Percentiles rank a stretch among this genome's conserved stretches.
Evolutionary conservation across 35 echinoderm and acorn worm genomes (phyloP).

Genomic region (Heliocidaris tuberculata): DNA sequence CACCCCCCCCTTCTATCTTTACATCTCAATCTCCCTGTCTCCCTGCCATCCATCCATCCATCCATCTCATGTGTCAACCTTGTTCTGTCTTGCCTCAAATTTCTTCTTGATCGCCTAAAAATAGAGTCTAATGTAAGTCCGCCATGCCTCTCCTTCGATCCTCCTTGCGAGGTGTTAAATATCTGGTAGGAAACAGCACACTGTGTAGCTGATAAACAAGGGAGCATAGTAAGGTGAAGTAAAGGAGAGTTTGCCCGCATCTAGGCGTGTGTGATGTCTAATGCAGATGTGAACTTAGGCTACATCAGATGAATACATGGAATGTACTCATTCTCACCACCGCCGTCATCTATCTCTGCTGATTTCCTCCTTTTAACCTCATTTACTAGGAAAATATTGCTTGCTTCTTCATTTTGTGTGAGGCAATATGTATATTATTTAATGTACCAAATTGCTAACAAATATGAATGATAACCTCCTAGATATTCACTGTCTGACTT

Average conservation of each 20-base stretch:
- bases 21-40: background rate
- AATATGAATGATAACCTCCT: too few relatives aligned
- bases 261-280: background rate
- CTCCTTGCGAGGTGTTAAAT: background rate
- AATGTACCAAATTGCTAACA: too few relatives aligned
- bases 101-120: conserved; percentile 11
- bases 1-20: background rate
- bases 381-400: too few relatives aligned
- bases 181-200: background rate
- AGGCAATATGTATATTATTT: too few relatives aligned
- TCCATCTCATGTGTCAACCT: background rate
- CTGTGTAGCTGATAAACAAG: background rate
- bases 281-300: background rate
- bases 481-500: too few relatives aligned
- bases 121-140: background rate
- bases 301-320: background rate
- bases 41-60: background rate
- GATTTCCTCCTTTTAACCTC: too few relatives aligned
- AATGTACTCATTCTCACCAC: background rate
- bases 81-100: conserved; percentile 10
- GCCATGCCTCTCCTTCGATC: background rate
- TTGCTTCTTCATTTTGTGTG: too few relatives aligned
- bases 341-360: background rate
- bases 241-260: background rate
- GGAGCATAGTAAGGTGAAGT: background rate